Conservation (phyloP, 2,888 invertebrate genomes). For the Cephus pulcher region DNA sequence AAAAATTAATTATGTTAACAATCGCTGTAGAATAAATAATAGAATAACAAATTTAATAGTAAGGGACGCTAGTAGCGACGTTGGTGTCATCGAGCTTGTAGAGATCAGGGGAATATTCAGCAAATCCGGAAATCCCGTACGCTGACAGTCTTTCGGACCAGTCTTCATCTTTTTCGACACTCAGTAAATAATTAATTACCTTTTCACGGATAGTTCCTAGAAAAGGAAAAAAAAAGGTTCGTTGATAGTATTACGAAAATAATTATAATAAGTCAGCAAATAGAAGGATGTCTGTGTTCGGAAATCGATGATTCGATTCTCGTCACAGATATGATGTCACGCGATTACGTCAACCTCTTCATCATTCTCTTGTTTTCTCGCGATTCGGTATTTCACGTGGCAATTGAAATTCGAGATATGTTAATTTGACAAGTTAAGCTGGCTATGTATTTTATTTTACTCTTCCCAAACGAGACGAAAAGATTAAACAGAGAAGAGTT, state of each 20-base stretch:
- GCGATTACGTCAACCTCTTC: neutral
- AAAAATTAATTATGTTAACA: too few species aligned
- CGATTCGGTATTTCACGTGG: neutral
- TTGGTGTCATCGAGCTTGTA: conserved; percentile 42
- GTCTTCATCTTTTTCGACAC: conserved; percentile 32
- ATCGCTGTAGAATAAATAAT: too few species aligned
- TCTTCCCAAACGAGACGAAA: too few species aligned
- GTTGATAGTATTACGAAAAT: too few species aligned
- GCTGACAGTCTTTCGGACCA: conserved; percentile 48
- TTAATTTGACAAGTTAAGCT: neutral
- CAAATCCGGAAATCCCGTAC: conserved; percentile 48
- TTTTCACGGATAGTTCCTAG: conserved; percentile 27
- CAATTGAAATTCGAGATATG: neutral
- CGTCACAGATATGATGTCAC: conserved; percentile 5
- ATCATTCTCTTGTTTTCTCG: neutral
- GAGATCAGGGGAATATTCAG: conserved; percentile 40
- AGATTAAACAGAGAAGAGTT: neutral
- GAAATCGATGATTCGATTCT: neutral
- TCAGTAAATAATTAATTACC: conserved; percentile 45
- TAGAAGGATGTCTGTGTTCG: too few species aligned
- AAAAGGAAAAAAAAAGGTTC: conserved; percentile 10
- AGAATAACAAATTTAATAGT: conserved; percentile 38
- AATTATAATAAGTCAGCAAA: too few species aligned
- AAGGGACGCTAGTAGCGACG: conserved; percentile 46
- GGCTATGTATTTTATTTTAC: neutral